Evolutionary conservation across 2,113 vertebrate species (phyloP).

Genomic region (Paraplagusia blochii): DNA sequence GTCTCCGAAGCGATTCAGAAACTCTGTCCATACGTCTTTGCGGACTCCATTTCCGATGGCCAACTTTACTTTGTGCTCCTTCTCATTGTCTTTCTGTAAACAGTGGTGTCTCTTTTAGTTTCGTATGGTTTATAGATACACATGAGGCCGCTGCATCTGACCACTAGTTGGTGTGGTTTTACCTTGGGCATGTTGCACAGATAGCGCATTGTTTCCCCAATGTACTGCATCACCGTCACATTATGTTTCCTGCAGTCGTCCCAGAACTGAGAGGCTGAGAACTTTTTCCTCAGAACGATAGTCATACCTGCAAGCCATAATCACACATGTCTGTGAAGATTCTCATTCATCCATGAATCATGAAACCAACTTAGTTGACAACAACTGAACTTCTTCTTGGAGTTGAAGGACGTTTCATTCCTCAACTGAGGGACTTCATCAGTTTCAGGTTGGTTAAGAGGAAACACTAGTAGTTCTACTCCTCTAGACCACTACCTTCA

Average conservation of each 20-base stretch:
- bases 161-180: slow-evolving; percentile 6
- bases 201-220: slow-evolving; percentile 88
- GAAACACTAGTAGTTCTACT: too few relatives aligned
- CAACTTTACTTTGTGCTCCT: slow-evolving; percentile 78
- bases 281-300: slow-evolving; percentile 79
- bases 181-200: slow-evolving; percentile 84
- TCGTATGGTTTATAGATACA: accelerated
- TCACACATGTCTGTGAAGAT: not conserved
- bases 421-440: too few relatives aligned
- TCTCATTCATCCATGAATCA: not conserved
- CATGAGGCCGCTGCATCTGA: not conserved
- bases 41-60: slow-evolving; percentile 85
- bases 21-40: slow-evolving; percentile 80
- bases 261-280: slow-evolving; percentile 93
- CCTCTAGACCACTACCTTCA: too few relatives aligned
- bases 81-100: slow-evolving; percentile 78
- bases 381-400: too few relatives aligned
- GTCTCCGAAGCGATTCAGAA: slow-evolving; percentile 83
- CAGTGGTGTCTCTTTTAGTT: not conserved
- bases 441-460: too few relatives aligned
- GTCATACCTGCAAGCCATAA: slow-evolving; percentile 75
- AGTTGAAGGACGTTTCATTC: too few relatives aligned
- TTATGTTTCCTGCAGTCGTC: slow-evolving; percentile 88
- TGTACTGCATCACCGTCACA: slow-evolving; percentile 88
- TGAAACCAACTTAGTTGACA: too few relatives aligned